Evolutionary conservation across 1,140 invertebrate genomes (phyloP), one percentile per base, ranked within the genome.

Genomic region (Phortica variegata): DNA sequence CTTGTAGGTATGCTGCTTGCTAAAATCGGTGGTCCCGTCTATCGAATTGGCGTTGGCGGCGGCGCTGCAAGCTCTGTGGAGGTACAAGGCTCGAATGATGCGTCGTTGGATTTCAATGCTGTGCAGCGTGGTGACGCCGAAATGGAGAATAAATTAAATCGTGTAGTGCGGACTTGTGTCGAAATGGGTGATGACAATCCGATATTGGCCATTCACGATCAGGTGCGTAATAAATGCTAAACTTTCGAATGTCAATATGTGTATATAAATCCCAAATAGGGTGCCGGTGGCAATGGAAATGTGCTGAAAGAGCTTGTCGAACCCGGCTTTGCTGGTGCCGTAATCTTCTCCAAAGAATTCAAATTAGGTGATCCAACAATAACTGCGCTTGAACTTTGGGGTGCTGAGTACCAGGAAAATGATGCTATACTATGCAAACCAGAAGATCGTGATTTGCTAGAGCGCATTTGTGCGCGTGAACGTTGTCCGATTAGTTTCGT

Each of bases 81-180:
- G 55, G 88, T 90, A n/a, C 81, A 92, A 78, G 91, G 87, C 34
- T 89, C 93, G 48, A 90, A 94, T 58, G 87, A 88, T 61, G 82
- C 84, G 2, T 88, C 93, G 48, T 74, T 98, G 4, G 95, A 98
- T 78, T 97, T 96, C 65, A 91, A 90, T 60, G 96, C 96, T 3
- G 96, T 99, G 0, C 96, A 99, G 79, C 82, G 96, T 78, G 93
- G 95, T 29, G 95, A 99, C 81, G 88, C 95, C 2, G 95, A 99
- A 82, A 98, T 98, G 95, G 95, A 97, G 59, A 94, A 98, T 68
- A 97, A 97, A 77, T 70, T 98, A 9, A 97, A 98, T 77, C 79
- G 96, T 51, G 84, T 97, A 5, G 90, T 98, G 1, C 81, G 95
- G 53, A 91, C 90, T 3, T 98, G 96, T 73, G 79, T 93, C 2